These are phyloP conservation scores for Lepisosteus osseus DNA, from an alignment of 2,113 vertebrate species.

Conservation along the genomic window DNA sequence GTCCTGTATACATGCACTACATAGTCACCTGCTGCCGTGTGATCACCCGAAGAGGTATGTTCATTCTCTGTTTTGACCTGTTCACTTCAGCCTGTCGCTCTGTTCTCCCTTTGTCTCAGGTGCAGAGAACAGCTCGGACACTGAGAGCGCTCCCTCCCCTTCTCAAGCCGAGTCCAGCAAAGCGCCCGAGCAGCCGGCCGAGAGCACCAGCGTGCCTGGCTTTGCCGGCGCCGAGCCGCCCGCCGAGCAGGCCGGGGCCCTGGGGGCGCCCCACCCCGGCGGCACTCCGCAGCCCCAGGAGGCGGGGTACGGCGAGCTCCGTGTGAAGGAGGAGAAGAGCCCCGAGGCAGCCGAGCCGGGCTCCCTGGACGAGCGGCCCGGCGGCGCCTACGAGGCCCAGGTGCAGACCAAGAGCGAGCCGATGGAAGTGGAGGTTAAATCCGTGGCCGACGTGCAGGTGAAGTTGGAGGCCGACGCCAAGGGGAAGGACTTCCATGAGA, in stretches of 20 bases:
- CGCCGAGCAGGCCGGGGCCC: constrained; percentile 55
- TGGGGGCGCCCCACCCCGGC: constrained; percentile 52
- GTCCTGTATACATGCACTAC: too few relatives aligned
- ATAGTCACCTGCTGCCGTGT: too few relatives aligned
- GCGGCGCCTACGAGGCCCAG: constrained; percentile 57
- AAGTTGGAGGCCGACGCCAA: constrained; percentile 83
- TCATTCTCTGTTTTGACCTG: not conserved
- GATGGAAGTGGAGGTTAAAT: constrained; percentile 73
- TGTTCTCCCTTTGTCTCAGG: constrained; percentile 54
- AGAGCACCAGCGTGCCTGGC: constrained; percentile 57
- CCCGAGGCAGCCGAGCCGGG: constrained; percentile 67
- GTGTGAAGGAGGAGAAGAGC: constrained; percentile 75
- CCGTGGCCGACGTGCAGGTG: constrained; percentile 73
- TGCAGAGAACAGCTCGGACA: constrained; percentile 96
- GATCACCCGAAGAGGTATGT: too few relatives aligned
- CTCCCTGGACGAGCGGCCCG: constrained; percentile 69
- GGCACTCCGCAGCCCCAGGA: constrained; percentile 64
- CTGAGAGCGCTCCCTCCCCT: constrained; percentile 95
- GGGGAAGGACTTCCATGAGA: constrained; percentile 69
- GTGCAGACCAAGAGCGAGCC: constrained; percentile 80
- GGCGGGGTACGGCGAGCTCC: constrained; percentile 61
- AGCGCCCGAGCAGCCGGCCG: constrained; percentile 62
- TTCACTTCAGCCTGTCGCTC: constrained; percentile 4
- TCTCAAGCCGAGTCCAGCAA: constrained; percentile 83
- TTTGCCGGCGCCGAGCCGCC: constrained; percentile 44